Evolutionary conservation across 2,888 invertebrate genomes (phyloP).

Genomic region (Lasioglossum pauxillum): DNA sequence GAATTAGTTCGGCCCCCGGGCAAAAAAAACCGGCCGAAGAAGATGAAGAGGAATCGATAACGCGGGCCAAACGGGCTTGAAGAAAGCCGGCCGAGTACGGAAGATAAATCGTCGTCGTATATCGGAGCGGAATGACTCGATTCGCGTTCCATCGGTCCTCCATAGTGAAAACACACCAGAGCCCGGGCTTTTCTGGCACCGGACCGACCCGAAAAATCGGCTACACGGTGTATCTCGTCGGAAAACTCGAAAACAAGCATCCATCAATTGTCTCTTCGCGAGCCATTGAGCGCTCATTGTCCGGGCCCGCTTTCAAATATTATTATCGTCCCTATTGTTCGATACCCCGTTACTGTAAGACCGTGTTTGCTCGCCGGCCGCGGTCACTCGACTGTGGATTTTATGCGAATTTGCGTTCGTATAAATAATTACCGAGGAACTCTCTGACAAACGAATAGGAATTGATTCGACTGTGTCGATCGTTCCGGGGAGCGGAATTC

Average conservation of each 20-base stretch:
- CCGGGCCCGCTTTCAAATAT: background rate
- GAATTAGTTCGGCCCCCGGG: background rate
- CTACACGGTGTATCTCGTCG: background rate
- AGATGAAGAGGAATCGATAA: slow-evolving; percentile 2
- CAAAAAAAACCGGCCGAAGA: background rate
- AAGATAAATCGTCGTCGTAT: background rate
- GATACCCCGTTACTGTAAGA: background rate
- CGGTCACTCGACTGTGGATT: background rate
- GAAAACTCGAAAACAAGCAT: slow-evolving; percentile 2
- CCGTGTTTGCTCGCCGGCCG: background rate
- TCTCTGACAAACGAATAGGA: background rate
- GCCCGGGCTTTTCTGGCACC: background rate
- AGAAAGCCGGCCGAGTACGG: background rate
- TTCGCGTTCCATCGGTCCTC: background rate
- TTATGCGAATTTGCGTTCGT: background rate
- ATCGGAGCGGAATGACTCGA: slow-evolving; percentile 4
- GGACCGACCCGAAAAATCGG: slow-evolving; percentile 8
- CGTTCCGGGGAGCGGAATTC: background rate
- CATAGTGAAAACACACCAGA: background rate
- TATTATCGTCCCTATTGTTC: slow-evolving; percentile 4
- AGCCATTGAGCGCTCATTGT: background rate
- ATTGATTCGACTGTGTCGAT: background rate
- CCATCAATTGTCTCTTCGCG: background rate
- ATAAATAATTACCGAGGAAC: background rate
- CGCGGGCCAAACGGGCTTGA: background rate